Base-by-base conservation (phyloP, 2,888 invertebrate genomes). In the Beris morrisii region DNA sequence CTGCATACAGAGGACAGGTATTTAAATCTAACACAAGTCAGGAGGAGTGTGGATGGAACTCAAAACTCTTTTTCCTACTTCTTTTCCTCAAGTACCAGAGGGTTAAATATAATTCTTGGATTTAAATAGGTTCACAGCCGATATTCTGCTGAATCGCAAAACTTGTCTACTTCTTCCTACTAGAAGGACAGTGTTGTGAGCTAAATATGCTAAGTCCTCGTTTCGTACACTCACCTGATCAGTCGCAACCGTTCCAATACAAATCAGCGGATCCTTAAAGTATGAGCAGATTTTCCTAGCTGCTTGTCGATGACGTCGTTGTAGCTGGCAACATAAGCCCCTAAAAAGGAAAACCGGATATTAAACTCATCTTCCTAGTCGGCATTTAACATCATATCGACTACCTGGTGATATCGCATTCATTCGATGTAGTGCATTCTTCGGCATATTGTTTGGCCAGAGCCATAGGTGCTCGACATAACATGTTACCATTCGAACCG, bases 241-340 rank as follows among this genome's bases (percentile, higher is more conserved):
- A 2, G 88, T 87, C 6, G 91, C 91, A 0, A 93, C 92, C 0
- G 91, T 90, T 0, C 92, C 93, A 75, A 94, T 91, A 84, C 94
- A 94, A 22, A 91, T 89, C 56, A 93, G 83, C 0, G 93, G 91
- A 75, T 93, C 93, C 77, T 92, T 92, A 87, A 93, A 94, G 81
- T 93, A 94, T n/a, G 91, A 91, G 82, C 94, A 94, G 78, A 91
- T 91, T 87, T 92, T 92, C 81, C 93, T 85, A 1, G 93, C 87
- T 72, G 90, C 88, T 83, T 92, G 92, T 52, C 93, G 86, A 80
- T 94, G 93, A 72, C 93, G 87, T 70, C 93, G 86, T 74, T 93
- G 92, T 74, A 93, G 82, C 81, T 93, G 92, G 81, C 94, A 94
- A 82, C 94, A 94, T 64, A 94, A 84, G 28, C 93, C 93, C 61